phyloP scores from a whole-genome alignment of 1,140 invertebrate species.

The Drosophila burlai region DNA sequence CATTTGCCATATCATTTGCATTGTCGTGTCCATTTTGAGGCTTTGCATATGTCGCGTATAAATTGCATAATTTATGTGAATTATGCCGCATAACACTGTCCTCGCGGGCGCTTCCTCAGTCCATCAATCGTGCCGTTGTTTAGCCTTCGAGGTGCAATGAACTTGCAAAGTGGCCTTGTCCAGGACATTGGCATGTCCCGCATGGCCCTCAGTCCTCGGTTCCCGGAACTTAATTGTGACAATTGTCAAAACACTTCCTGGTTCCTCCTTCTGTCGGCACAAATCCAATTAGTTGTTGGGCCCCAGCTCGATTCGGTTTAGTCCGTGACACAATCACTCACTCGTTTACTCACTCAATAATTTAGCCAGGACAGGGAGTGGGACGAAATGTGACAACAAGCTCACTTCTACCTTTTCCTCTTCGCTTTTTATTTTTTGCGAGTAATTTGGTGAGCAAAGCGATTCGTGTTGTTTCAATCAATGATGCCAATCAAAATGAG shows the following conservation, averaged over 20 bases:
- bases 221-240: constrained; percentile 69
- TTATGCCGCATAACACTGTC: constrained; percentile 76
- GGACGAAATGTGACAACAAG: constrained; percentile 42
- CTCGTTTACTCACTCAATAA: constrained; percentile 54
- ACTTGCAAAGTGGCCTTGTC: constrained; percentile 77
- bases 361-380: constrained; percentile 46
- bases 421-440: constrained; percentile 31
- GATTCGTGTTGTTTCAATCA: constrained; percentile 82
- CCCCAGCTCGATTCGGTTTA: constrained; percentile 38
- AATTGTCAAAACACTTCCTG: constrained; percentile 79
- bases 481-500: constrained; percentile 81
- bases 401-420: constrained; percentile 53
- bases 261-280: constrained; percentile 41
- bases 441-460: constrained; percentile 74
- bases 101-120: constrained; percentile 20
- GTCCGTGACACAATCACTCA: constrained; percentile 75
- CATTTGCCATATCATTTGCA: constrained; percentile 65
- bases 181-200: constrained; percentile 73
- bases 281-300: constrained; percentile 75
- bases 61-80: constrained; percentile 84
- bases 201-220: background rate
- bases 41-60: constrained; percentile 75
- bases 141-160: constrained; percentile 76
- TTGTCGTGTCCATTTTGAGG: constrained; percentile 73
- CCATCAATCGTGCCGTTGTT: constrained; percentile 40